phyloP scores from a whole-genome alignment of 2,797 vertebrate species.

The Ataeniobius toweri region DNA sequence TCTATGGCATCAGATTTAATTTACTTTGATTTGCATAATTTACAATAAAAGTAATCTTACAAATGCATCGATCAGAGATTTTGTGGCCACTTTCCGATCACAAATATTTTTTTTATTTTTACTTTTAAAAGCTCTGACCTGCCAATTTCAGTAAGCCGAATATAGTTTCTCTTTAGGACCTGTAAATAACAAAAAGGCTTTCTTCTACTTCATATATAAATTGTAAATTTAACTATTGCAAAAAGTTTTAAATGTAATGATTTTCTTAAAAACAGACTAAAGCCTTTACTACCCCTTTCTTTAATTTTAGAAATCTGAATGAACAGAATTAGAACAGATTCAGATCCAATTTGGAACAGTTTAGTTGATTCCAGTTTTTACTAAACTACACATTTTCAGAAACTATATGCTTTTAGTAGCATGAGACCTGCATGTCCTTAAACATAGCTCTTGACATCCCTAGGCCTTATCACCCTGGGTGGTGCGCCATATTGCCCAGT shows the following conservation, averaged over 20 bases:
- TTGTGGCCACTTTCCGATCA: not conserved
- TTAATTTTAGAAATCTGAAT: not conserved
- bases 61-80: not conserved
- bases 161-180: not conserved
- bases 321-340: not conserved
- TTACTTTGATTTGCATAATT: not conserved
- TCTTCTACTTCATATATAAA: not conserved
- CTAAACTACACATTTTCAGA: not conserved
- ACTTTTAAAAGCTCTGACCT: not conserved
- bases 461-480: not conserved
- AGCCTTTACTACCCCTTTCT: not conserved
- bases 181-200: not conserved
- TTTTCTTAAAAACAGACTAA: not conserved
- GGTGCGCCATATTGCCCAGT: not conserved
- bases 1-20: not conserved
- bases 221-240: not conserved
- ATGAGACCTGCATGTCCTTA: not conserved
- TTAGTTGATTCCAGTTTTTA: not conserved
- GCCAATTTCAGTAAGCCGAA: not conserved
- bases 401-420: not conserved
- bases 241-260: not conserved
- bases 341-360: not conserved
- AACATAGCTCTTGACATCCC: not conserved
- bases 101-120: not conserved
- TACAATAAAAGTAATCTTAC: not conserved